Evolutionary conservation across 2,113 vertebrate species (phyloP), one percentile per base, ranked within the genome.

Genomic region (Tinamus guttatus): DNA sequence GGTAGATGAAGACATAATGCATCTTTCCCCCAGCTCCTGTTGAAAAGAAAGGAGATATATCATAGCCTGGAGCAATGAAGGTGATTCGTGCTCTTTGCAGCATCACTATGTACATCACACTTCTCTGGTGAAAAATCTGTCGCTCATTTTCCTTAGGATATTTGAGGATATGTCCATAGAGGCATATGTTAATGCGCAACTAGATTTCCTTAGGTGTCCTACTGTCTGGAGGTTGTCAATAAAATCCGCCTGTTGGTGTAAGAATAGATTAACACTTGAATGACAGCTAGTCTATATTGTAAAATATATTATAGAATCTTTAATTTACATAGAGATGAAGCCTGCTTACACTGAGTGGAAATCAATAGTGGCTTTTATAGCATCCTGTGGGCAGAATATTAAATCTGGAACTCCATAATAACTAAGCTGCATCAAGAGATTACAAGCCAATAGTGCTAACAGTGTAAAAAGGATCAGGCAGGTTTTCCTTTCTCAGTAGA

Each of bases 331-430:
- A 85, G 83, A 94, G 83, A 90, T 95, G 83, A 95, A 94, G 67
- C 73, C 94, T 90, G 69, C 82, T 91, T 93, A 68, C 56, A 40
- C 43, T 59, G 77, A 95, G 71, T 76, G 47, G 85, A 93, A 90
- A 97, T 97, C 94, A 95, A 95, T 95, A 96, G 28, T n/a, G 85
- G 65, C 85, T 96, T 92, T 94, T 94, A 75, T 88, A 85, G 77
- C 74, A 76, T 95, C 58, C 70, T 88, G 77, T 94, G 58, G 76
- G 52, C 6, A 3, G 74, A 90, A 92, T 92, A 94, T 92, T 81
- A 90, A 86, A 83, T 87, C 58, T 93, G 78, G 81, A 93, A 76
- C 69, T 73, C 88, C 16, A 1, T 81, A 81, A 82, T 69, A 83
- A 62, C 85, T 94, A 76, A 96, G 90, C 73, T 84, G 83, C 83